Percentiles rank a stretch among this genome's conserved stretches.
phyloP scores from a whole-genome alignment of 1,140 invertebrate genomes.

The Lysiphlebus fabarum region DNA sequence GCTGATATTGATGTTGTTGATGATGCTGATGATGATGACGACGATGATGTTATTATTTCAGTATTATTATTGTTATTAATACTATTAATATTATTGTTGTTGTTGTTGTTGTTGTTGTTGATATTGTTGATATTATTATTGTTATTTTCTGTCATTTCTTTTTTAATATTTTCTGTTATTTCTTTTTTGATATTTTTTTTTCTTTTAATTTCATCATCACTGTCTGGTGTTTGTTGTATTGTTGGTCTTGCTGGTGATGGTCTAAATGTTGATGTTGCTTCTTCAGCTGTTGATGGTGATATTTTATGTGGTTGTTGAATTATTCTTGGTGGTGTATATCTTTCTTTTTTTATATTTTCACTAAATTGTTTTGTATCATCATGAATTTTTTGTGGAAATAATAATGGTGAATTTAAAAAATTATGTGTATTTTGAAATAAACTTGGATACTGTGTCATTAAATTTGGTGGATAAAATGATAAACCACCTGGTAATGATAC shows the following conservation, averaged over 20 bases:
- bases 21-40: neutral
- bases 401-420: conserved; percentile 60
- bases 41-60: neutral
- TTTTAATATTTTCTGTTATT: conserved; percentile 28
- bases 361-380: conserved; percentile 42
- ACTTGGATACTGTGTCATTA: conserved; percentile 51
- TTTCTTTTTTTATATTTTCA: conserved; percentile 45
- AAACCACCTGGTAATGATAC: conserved; percentile 38
- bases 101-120: too few species aligned
- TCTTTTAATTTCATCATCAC: conserved; percentile 35
- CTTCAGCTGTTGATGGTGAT: conserved; percentile 64
- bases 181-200: conserved; percentile 12
- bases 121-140: too few species aligned
- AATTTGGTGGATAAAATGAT: conserved; percentile 56
- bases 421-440: conserved; percentile 61
- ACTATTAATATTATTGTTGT: too few species aligned
- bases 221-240: conserved; percentile 41
- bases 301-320: conserved; percentile 52
- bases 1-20: conserved; percentile 20
- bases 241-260: conserved; percentile 64
- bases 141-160: too few species aligned
- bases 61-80: too few species aligned
- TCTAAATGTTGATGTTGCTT: conserved; percentile 61
- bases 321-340: conserved; percentile 52
- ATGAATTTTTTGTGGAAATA: conserved; percentile 54